Base-by-base conservation (phyloP, 2,113 vertebrate genomes). In the Coreoperca whiteheadi region DNA sequence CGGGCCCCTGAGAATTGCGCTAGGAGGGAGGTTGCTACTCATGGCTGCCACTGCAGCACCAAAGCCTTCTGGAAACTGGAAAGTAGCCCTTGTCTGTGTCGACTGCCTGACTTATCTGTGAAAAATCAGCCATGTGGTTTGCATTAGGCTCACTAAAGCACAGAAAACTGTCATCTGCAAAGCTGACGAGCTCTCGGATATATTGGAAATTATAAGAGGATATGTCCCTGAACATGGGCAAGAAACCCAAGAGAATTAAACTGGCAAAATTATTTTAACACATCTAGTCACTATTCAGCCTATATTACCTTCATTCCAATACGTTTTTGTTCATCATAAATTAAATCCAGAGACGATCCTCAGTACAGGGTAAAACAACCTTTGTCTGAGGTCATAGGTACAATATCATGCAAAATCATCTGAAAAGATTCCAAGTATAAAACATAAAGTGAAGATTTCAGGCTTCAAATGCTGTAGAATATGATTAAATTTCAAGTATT, bases 11-110 rank as follows among this genome's bases (percentile, higher is more conserved):
- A 82, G 89, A 85, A 79, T 77, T 43, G 39, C 53, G 64, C 72
- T 70, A 39, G 65, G 60, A 83, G 72, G 83, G 81, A 71, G 77
- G 80, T 81, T 84, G 85, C 71, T 72, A n/a, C 81, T 80, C 81
- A 32, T 50, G 68, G 80, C 80, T 83, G 74, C 74, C 72, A 69
- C 79, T 2, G 57, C 84, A 77, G 74, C 87, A 79, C 83, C 75
- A 10, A 41, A 43, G 85, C 75, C 81, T 84, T 77, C 59, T 76
- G 87, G 89, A 82, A 89, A 46, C 54, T 41, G 77, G 30, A 84
- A 80, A 84, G 61, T 18, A 78, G 66, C 78, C 80, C 8, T 14
- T 32, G 30, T 59, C 53, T 61, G 61, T 25, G 20, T 63, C 41
- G 25, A 18, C 56, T 53, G 76, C 53, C 64, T 51, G 81, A 73